phyloP scores from a whole-genome alignment of 2,888 invertebrate genomes.

The Melipona beecheii region DNA sequence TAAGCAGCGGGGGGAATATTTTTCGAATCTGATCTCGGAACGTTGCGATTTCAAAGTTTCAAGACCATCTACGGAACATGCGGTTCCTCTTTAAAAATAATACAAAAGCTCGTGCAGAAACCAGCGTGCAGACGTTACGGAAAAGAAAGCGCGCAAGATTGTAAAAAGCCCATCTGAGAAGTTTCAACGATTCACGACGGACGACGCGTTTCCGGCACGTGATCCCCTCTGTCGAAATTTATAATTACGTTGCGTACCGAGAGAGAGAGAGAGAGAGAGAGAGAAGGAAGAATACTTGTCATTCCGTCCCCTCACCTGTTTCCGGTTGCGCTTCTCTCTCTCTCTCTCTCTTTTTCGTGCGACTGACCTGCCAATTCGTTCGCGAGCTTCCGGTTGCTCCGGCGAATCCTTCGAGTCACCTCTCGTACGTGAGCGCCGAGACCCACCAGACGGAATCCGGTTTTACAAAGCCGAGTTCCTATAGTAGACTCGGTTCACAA shows the following conservation, averaged over 20 bases:
- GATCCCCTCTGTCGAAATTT: constrained; percentile 26
- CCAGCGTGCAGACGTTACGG: neutral
- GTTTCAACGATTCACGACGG: constrained; percentile 4
- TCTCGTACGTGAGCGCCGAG: neutral
- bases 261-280: no score
- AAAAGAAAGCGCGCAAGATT: constrained; percentile 19
- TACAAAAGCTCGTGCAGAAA: no score
- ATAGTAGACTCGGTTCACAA: no score
- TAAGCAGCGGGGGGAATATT: neutral
- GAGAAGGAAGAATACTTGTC: constrained; percentile 18
- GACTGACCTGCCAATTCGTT: constrained; percentile 11
- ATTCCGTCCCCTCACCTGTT: constrained; percentile 31
- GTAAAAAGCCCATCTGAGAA: constrained; percentile 20
- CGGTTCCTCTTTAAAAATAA: no score
- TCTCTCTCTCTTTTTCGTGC: constrained; percentile 7
- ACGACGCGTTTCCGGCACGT: constrained; percentile 42
- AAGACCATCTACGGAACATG: no score
- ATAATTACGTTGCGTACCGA: constrained; percentile 40
- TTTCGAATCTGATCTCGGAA: neutral
- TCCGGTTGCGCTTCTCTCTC: constrained; percentile 13
- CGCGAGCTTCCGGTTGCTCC: constrained; percentile 16
- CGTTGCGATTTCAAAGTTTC: no score
- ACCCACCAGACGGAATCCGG: neutral
- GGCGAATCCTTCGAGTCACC: constrained; percentile 5
- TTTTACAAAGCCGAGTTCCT: neutral